Evolutionary conservation across 1,140 invertebrate genomes (phyloP).

Genomic region (Aphaenogaster rudis): DNA sequence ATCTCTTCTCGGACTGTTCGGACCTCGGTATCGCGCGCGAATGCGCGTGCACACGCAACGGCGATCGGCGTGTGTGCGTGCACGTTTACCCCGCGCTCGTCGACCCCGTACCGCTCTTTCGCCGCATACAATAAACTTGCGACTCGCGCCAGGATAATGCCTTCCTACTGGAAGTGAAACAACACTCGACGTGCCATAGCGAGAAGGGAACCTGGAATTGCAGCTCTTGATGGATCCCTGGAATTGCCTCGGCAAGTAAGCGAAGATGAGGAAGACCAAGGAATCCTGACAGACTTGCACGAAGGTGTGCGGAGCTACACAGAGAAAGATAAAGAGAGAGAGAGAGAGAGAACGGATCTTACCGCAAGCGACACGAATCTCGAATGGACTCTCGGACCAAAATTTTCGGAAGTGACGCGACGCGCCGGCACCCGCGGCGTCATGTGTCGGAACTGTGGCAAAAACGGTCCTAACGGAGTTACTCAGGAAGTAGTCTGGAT

Average conservation of each 20-base stretch:
- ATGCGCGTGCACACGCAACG: constrained; percentile 34
- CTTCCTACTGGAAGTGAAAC: constrained; percentile 74
- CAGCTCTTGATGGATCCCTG: constrained; percentile 69
- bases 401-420: constrained; percentile 46
- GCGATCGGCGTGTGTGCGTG: background rate
- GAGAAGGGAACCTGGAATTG: constrained; percentile 67
- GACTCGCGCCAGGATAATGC: constrained; percentile 70
- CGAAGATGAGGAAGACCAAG: background rate
- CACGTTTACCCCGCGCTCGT: constrained; percentile 38
- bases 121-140: constrained; percentile 74
- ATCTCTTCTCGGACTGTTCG: constrained; percentile 17
- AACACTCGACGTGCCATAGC: constrained; percentile 48
- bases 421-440: constrained; percentile 40
- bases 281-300: constrained; percentile 13
- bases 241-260: constrained; percentile 64
- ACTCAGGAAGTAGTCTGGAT: constrained; percentile 24
- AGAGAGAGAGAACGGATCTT: background rate
- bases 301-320: constrained; percentile 10
- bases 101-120: constrained; percentile 65
- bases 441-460: constrained; percentile 34
- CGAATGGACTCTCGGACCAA: constrained; percentile 47
- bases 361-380: constrained; percentile 42
- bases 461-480: constrained; percentile 37
- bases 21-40: constrained; percentile 59
- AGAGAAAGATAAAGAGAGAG: constrained; percentile 21